Conservation (phyloP, 1,140 invertebrate genomes). For the Mya arenaria region DNA sequence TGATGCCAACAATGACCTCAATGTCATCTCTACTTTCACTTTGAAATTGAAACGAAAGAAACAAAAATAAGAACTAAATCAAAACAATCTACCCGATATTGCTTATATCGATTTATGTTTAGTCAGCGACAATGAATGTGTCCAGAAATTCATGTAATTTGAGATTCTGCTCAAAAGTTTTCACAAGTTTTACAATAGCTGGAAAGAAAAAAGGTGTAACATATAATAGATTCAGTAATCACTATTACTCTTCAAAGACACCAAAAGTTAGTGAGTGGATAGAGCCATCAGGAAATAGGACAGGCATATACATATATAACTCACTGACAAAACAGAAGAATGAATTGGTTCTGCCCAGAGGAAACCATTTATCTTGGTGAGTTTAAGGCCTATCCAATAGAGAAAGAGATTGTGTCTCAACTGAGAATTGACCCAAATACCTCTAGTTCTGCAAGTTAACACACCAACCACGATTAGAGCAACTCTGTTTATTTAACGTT, state of each 20-base stretch:
- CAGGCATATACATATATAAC: constrained; percentile 76
- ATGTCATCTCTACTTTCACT: too few relatives aligned
- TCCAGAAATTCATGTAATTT: too few relatives aligned
- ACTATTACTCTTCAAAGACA: background rate
- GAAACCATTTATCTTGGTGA: constrained; percentile 70
- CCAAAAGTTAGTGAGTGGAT: constrained; percentile 59
- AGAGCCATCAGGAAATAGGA: constrained; percentile 71
- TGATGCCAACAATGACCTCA: too few relatives aligned
- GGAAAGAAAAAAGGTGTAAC: too few relatives aligned
- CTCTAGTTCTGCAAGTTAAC: background rate
- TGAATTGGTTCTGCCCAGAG: constrained; percentile 71
- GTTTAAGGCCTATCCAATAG: background rate
- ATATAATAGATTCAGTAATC: background rate
- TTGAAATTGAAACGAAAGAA: too few relatives aligned
- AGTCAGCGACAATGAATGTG: too few relatives aligned
- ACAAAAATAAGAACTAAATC: too few relatives aligned
- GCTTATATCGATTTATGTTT: too few relatives aligned
- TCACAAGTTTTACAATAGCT: too few relatives aligned
- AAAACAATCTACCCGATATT: too few relatives aligned
- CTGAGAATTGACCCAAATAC: background rate
- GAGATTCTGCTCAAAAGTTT: too few relatives aligned
- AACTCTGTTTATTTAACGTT: background rate
- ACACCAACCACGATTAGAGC: background rate
- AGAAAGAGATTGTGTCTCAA: background rate
- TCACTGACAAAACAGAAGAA: constrained; percentile 70